Percentiles rank a stretch among this genome's conserved stretches.
These are phyloP conservation scores for Notolepis coatsorum DNA, from an alignment of 2,797 vertebrate genomes.

Conservation along the genomic window DNA sequence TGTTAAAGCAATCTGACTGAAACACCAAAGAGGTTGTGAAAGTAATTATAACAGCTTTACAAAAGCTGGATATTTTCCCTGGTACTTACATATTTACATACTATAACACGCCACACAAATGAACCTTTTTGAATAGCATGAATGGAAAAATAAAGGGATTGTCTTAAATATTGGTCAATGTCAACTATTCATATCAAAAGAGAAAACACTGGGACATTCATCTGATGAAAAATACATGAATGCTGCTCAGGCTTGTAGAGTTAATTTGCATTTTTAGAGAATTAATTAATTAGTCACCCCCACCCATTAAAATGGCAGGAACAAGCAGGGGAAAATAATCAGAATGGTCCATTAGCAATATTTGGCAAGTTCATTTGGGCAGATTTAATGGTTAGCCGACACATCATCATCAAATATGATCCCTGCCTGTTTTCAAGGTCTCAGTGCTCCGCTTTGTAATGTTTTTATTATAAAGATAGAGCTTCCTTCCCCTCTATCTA, in stretches of 20 bases:
- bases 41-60: conserved; percentile 21
- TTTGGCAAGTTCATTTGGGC: conserved; percentile 43
- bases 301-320: conserved; percentile 70
- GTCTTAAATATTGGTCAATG: not conserved
- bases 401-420: conserved; percentile 36
- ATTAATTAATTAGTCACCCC: conserved; percentile 83
- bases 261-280: conserved; percentile 82
- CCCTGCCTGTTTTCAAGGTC: conserved; percentile 24
- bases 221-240: conserved; percentile 43
- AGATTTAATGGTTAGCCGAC: conserved; percentile 36
- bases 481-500: conserved; percentile 15
- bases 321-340: conserved; percentile 63
- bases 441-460: conserved; percentile 1
- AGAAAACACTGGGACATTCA: conserved; percentile 34
- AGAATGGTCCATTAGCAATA: conserved; percentile 64
- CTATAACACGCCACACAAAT: too few relatives aligned
- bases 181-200: conserved; percentile 22
- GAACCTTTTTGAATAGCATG: too few relatives aligned
- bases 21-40: conserved; percentile 61
- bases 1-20: conserved; percentile 75
- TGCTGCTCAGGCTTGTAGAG: conserved; percentile 52
- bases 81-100: too few relatives aligned
- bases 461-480: conserved; percentile 12
- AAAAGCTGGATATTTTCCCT: too few relatives aligned
- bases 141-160: not conserved